Percentiles rank a stretch among this genome's conserved stretches.
Evolutionary conservation across 2,888 invertebrate species (phyloP).

Genomic region (Scaptomyza parva): DNA sequence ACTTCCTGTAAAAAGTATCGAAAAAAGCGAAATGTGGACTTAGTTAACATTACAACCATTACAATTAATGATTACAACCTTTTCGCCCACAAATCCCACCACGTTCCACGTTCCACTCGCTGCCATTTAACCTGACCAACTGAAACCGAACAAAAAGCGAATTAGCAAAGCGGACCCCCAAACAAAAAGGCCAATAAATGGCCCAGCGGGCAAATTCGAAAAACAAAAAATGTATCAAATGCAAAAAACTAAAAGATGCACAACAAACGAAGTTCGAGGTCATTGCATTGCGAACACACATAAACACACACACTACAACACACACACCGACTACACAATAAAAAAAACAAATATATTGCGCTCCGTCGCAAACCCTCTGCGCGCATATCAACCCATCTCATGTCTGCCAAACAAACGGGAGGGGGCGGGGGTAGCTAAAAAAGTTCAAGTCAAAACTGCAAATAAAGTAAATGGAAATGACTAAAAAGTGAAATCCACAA

Average conservation of each 20-base stretch:
- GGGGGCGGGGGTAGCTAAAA: slow-evolving; percentile 40
- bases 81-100: slow-evolving; percentile 57
- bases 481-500: slow-evolving; percentile 68
- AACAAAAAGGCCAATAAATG: slow-evolving; percentile 58
- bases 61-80: slow-evolving; percentile 30
- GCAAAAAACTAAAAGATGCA: slow-evolving; percentile 62
- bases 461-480: slow-evolving; percentile 67
- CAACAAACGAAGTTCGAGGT: slow-evolving; percentile 79
- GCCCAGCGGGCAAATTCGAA: slow-evolving; percentile 52
- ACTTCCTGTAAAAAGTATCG: slow-evolving; percentile 20
- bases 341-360: slow-evolving; percentile 54
- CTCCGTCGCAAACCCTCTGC: slow-evolving; percentile 15
- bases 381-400: slow-evolving; percentile 16
- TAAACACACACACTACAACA: slow-evolving; percentile 11
- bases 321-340: slow-evolving; percentile 35
- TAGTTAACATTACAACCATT: slow-evolving; percentile 24
- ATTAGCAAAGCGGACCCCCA: slow-evolving; percentile 32
- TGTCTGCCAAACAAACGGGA: slow-evolving; percentile 6
- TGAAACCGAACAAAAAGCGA: slow-evolving; percentile 38
- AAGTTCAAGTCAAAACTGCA: slow-evolving; percentile 64
- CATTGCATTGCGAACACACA: slow-evolving; percentile 69
- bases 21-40: slow-evolving; percentile 29
- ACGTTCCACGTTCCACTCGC: slow-evolving; percentile 25
- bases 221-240: slow-evolving; percentile 31
- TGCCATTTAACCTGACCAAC: slow-evolving; percentile 55